phyloP scores from a whole-genome alignment of 2,113 vertebrate species.

The Rhodinocichla rosea region DNA sequence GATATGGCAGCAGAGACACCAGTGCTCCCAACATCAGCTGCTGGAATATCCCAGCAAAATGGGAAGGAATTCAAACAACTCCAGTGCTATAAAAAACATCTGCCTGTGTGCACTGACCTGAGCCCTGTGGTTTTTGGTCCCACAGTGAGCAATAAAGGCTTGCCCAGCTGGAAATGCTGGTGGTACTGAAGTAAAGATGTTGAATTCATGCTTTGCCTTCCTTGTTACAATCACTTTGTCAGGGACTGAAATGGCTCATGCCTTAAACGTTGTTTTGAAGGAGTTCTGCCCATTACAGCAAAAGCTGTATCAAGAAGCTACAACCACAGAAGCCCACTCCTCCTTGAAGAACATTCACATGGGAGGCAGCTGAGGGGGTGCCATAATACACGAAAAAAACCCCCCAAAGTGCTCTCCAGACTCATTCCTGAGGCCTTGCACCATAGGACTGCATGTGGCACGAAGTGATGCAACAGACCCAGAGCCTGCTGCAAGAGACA shows the following conservation, averaged over 20 bases:
- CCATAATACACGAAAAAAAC: not conserved
- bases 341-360: not conserved
- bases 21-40: fast-evolving
- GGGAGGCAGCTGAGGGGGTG: not conserved
- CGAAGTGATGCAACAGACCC: not conserved
- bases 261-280: not conserved
- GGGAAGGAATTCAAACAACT: not conserved
- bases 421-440: not conserved
- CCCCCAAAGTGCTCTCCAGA: not conserved
- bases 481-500: not conserved
- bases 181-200: not conserved
- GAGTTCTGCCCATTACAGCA: not conserved
- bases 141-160: not conserved
- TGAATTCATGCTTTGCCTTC: not conserved
- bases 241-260: not conserved
- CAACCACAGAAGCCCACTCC: not conserved
- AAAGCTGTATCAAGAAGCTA: not conserved
- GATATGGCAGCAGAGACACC: not conserved
- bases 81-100: not conserved
- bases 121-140: not conserved
- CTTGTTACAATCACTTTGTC: fast-evolving
- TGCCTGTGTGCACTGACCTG: not conserved
- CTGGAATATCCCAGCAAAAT: not conserved
- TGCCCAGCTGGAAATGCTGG: not conserved
- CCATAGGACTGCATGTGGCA: not conserved